Base-by-base conservation (phyloP, 1,140 invertebrate genomes). In the Dinothrombium tinctorium region DNA sequence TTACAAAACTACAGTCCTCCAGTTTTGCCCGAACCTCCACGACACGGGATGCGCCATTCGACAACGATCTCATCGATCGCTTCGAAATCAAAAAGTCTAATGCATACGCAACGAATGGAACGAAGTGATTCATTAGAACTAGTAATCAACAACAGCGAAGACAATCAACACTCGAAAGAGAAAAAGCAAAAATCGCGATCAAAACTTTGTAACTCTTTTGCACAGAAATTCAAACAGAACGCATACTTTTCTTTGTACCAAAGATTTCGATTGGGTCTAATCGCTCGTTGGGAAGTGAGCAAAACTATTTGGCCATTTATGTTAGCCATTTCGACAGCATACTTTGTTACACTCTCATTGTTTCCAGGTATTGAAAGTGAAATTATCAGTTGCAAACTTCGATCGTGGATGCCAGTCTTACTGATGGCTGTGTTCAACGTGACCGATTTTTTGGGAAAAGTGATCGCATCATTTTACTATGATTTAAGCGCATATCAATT, bases 321-420 rank as follows among this genome's bases (percentile, higher is more conserved):
- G 80, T 60, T 76, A 12, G 76, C 76, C 14, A 84, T 87, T 40
- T 72, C 71, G 1, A 55, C 81, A 21, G 77, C 79, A 12, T 87
- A 87, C 53, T 79, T 79, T 51, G 77, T 83, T 0, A 87, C 81
- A 0, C 61, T 86, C 1, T 79, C 74, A 42, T 60, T 87, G 2
- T 89, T 87, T 52, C 82, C 82, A 3, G 82, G 81, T 21, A 81
- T 89, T 20, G 70, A 79, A 41, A 80, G 79, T 0, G 80, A 87
- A 58, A 74, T 89, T 24, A 66, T 72, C 25, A 83, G 76, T 24
- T 86, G 80, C 50, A 66, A 66, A 17, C 69, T 81, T 20, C 69
- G 70, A 6, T 71, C 71, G 2, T 87, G 82, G 81, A 83, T 86
- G 78, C 81, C 81, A 0, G 78, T 87, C 2, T 64, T 86, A 12